Evolutionary conservation across 2,113 vertebrate genomes (phyloP), one percentile per base, ranked within the genome.

Genomic region (Lasiurus cinereus): DNA sequence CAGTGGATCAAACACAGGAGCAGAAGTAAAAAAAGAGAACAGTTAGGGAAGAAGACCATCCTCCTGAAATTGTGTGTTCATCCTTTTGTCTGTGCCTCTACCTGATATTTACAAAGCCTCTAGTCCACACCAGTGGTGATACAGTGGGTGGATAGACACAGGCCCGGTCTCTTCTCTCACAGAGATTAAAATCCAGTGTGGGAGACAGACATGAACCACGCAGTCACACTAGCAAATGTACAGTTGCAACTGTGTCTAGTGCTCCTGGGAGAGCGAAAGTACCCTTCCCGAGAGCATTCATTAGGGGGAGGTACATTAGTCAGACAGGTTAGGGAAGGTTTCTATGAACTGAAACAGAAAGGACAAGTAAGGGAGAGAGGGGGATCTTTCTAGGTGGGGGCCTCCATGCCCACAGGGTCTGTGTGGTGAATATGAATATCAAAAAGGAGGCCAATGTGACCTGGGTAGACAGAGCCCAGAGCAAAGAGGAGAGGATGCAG

Each of bases 381-480:
- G 36, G 10, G 15, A 22, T 31, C 64, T 39, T 52, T 59, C 9
- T 52, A 39, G 64, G 0, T 15, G 3, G 52, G 54, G 43, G 31
- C 66, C 27, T 39, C 9, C 3, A 1, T 2, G 2, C 36, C 12
- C 72, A 66, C 46, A 79, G 48, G 19, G 64, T 66, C 24, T 72
- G 29, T 39, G 16, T 59, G 27, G 39, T 56, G 5, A 39, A 27
- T 5, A 1, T 33, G 43, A 76, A 39, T 0, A 1, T 27, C 52
- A 83, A 54, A 16, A 56, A 54, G 77, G 43, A 84, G 46, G 33
- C 27, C 33, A 2, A 1, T 13, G 36, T 66, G 78, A 43, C 24
- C 1, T 0, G 33, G 46, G 21, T 15, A 12, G 11, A n/a, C 10
- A 46, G 46, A 83, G 31, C 24, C 3, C 0, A 2, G 2, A n/a